Base-by-base conservation (phyloP, 1,140 invertebrate genomes). In the Heliconius hermathena region DNA sequence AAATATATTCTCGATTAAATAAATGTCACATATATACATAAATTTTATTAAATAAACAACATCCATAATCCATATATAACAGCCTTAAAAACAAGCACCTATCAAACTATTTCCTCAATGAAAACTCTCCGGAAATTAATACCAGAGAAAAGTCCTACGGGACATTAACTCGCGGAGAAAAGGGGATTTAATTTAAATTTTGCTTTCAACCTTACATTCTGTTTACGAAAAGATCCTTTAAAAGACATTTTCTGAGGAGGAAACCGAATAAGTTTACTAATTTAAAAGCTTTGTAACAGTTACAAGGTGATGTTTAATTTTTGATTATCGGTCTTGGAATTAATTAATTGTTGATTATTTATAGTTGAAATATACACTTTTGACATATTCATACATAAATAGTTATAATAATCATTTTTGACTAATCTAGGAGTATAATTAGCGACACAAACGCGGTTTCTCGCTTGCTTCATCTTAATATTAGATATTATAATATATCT, bases 121-220 rank as follows among this genome's bases (percentile, higher is more conserved):
- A 88, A 90, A 90, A 85, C 87, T 87, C 78, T 85, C 88, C 89
- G 89, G 88, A 91, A 91, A 91, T 91, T 91, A 91, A 91, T 90
- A 88, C 86, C 86, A 89, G 84, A 87, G 89, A 89, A 91, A 89
- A 90, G 81, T 89, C 87, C 85, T 83, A 78, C 82, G 88, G 88
- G 86, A 89, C 89, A 91, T 91, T 91, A 90, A 85, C 86, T 89
- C 82, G 83, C 81, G 38, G 83, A 85, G 84, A 85, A 84, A 88
- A 89, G 86, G 84, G 85, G 88, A 88, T 91, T 92, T 90, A 87
- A 90, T 89, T 90, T 90, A 85, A 87, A 89, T 88, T 89, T 90
- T 86, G 77, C 76, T 85, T 88, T 85, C 85, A 82, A 85, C 82
- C 78, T 81, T 75, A 85, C 84, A 85, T 87, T 91, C 88, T 89